Conservation (phyloP, 2,888 invertebrate genomes). For the Sipha maydis region DNA sequence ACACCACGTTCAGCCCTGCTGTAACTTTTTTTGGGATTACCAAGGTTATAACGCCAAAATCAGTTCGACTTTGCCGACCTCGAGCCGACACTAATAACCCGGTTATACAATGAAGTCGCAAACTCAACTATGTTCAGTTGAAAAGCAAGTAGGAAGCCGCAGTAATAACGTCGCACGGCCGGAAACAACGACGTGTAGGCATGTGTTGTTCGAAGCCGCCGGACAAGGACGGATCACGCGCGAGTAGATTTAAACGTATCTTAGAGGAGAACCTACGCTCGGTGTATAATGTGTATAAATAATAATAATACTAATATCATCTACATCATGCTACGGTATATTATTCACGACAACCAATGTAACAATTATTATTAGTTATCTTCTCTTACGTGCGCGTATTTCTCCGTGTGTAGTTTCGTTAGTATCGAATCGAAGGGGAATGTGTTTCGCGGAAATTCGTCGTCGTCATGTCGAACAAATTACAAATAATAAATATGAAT, state of each 20-base stretch:
- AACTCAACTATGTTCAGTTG: background rate
- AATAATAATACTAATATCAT: background rate
- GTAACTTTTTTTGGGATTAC: slow-evolving; percentile 24
- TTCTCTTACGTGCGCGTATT: too few relatives aligned
- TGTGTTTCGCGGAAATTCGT: background rate
- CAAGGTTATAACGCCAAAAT: slow-evolving; percentile 43
- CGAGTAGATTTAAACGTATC: slow-evolving; percentile 7
- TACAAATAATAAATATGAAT: background rate
- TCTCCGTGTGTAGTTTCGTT: too few relatives aligned
- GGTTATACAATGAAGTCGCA: background rate
- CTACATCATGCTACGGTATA: background rate
- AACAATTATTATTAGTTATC: too few relatives aligned
- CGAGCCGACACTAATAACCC: slow-evolving; percentile 17
- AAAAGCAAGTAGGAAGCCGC: slow-evolving; percentile 34
- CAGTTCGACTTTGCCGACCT: background rate
- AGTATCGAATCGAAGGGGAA: too few relatives aligned
- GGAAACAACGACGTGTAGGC: slow-evolving; percentile 17
- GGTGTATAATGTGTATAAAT: background rate
- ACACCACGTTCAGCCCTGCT: background rate
- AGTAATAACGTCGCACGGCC: background rate
- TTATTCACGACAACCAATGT: background rate
- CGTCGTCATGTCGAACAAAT: background rate
- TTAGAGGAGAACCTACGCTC: slow-evolving; percentile 19
- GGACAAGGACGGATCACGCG: slow-evolving; percentile 23
- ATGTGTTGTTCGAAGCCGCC: background rate